Percentiles rank a stretch among this genome's conserved stretches.
phyloP scores from a whole-genome alignment of 1,140 invertebrate genomes.

The Yoshiicerus persimilis region DNA sequence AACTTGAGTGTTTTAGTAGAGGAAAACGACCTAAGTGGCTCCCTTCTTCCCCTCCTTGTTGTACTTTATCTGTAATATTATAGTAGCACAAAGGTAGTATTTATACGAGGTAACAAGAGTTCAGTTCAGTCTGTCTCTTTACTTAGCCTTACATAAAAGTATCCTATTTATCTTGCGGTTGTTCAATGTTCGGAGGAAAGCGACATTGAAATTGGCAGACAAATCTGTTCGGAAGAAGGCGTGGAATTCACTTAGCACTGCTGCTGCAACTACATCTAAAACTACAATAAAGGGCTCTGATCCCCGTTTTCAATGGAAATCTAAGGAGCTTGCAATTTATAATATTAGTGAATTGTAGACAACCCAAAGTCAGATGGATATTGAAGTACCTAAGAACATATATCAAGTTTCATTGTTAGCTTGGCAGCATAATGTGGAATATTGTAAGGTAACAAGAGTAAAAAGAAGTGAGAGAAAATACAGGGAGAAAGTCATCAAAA shows the following conservation, averaged over 20 bases:
- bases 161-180: not conserved
- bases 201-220: not conserved
- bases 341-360: not conserved
- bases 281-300: not conserved
- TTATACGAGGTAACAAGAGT: no score
- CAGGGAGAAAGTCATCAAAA: not conserved
- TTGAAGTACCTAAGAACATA: not conserved
- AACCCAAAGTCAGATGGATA: not conserved
- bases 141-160: not conserved
- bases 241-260: not conserved
- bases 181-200: not conserved
- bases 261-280: no score
- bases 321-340: not conserved
- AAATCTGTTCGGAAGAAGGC: not conserved
- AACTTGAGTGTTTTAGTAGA: not conserved
- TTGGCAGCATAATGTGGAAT: not conserved
- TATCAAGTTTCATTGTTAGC: not conserved
- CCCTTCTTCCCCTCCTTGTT: not conserved
- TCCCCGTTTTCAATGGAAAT: not conserved
- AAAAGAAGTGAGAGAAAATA: not conserved
- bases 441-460: not conserved
- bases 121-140: no score
- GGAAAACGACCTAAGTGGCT: not conserved
- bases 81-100: no score
- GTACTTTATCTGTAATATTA: not conserved